Evolutionary conservation across 2,888 invertebrate species (phyloP).

Genomic region (Scrobipalpa atriplicella): DNA sequence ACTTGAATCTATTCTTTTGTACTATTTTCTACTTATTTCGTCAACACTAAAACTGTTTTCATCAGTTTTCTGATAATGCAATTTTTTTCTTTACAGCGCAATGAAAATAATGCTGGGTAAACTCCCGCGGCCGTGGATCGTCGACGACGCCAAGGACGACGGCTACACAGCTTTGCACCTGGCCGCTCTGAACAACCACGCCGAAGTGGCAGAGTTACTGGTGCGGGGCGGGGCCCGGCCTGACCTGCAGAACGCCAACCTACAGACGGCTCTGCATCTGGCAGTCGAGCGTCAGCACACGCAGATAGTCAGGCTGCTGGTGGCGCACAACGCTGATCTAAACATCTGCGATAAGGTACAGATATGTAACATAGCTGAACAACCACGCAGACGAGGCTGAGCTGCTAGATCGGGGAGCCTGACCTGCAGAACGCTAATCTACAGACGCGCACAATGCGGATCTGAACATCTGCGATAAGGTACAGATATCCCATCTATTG

Average conservation of each 20-base stretch:
- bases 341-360: constrained; percentile 97
- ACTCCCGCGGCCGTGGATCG: constrained; percentile 97
- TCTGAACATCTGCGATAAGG: constrained; percentile 96
- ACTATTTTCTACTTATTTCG: not conserved
- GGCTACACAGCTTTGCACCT: constrained; percentile 98
- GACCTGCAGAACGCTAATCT: constrained; percentile 98
- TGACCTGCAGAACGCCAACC: constrained; percentile 97
- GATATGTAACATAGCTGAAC: not conserved
- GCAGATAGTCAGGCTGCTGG: constrained; percentile 97
- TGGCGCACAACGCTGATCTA: constrained; percentile 95
- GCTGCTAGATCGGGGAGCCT: constrained; percentile 94
- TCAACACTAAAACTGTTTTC: not conserved
- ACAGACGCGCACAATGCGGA: constrained; percentile 97
- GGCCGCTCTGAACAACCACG: constrained; percentile 98
- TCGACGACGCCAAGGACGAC: constrained; percentile 99
- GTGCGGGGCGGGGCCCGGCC: constrained; percentile 96
- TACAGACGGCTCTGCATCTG: constrained; percentile 95
- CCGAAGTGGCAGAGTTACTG: constrained; percentile 96
- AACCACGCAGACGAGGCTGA: too few species aligned
- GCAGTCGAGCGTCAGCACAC: constrained; percentile 98
- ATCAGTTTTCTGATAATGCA: not conserved
- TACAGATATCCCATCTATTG: too few species aligned
- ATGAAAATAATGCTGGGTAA: constrained; percentile 97
- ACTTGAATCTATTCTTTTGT: too few species aligned
- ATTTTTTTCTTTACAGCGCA: constrained; percentile 85